These are phyloP conservation scores for Papilio machaon DNA, from an alignment of 1,140 invertebrate genomes.

Conservation along the genomic window DNA sequence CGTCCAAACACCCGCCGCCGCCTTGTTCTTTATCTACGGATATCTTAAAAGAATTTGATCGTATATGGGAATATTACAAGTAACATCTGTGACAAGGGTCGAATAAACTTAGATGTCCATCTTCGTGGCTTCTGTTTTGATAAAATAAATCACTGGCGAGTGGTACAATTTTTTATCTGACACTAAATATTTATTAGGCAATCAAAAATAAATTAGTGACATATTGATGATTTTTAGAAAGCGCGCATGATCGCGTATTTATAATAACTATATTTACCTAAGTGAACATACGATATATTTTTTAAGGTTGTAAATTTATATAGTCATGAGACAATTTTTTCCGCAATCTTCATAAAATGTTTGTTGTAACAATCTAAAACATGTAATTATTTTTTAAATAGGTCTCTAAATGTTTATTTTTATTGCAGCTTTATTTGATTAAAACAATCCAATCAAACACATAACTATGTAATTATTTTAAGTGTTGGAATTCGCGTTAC, in stretches of 20 bases:
- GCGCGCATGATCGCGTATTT: too few species aligned
- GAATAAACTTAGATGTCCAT: slow-evolving; percentile 76
- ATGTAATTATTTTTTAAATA: background rate
- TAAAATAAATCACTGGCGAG: slow-evolving; percentile 43
- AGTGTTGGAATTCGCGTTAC: slow-evolving; percentile 24
- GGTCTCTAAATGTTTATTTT: background rate
- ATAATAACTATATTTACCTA: too few species aligned
- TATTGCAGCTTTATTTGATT: background rate
- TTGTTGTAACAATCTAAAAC: too few species aligned
- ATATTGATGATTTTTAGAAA: background rate
- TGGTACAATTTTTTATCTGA: slow-evolving; percentile 14
- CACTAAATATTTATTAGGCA: slow-evolving; percentile 12
- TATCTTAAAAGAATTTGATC: slow-evolving; percentile 82
- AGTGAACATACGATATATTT: too few species aligned
- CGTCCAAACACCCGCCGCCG: slow-evolving; percentile 73
- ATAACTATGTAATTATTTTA: slow-evolving; percentile 26
- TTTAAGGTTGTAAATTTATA: too few species aligned
- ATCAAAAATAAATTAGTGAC: background rate
- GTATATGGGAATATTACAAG: slow-evolving; percentile 80
- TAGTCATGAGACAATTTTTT: too few species aligned
- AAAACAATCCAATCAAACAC: slow-evolving; percentile 15
- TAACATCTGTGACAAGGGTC: slow-evolving; percentile 79
- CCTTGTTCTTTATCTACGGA: slow-evolving; percentile 79
- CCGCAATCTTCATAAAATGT: too few species aligned
- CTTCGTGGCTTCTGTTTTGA: slow-evolving; percentile 46